A percentile compares a stretch with the other conserved stretches of the same genome.
phyloP scores from a whole-genome alignment of 2,888 invertebrate genomes.

The Spilarctia lutea region DNA sequence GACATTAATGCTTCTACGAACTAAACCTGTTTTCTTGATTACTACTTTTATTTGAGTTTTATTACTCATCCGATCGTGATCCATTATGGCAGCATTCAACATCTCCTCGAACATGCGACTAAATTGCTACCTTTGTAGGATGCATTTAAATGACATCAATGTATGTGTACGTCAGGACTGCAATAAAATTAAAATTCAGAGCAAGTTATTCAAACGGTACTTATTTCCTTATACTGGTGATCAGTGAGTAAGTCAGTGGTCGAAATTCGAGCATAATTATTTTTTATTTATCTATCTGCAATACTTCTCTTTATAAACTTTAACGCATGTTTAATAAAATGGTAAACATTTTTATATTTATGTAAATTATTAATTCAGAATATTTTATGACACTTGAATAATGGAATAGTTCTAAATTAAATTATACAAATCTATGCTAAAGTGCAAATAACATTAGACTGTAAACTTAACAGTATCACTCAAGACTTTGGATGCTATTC shows the following conservation, averaged over 20 bases:
- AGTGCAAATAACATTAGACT: background rate
- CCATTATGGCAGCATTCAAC: constrained; percentile 9
- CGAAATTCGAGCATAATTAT: too few relatives aligned
- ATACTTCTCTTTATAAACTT: too few relatives aligned
- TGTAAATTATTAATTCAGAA: too few relatives aligned
- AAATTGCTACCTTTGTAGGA: background rate
- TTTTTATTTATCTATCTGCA: too few relatives aligned
- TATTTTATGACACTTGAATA: too few relatives aligned
- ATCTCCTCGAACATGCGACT: background rate
- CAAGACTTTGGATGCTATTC: background rate
- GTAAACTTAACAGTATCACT: background rate
- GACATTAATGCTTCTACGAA: background rate
- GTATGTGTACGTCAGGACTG: background rate
- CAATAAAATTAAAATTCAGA: background rate
- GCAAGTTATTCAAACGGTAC: background rate
- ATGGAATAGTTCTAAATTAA: background rate
- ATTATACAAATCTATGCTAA: background rate
- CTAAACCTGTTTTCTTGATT: constrained; percentile 2
- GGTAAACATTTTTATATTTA: too few relatives aligned
- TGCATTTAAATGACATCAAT: background rate
- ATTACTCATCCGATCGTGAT: constrained; percentile 14
- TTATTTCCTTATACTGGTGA: background rate
- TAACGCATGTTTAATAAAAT: too few relatives aligned
- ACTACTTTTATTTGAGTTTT: constrained; percentile 12
- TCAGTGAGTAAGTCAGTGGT: too few relatives aligned